Evolutionary conservation across 2,888 invertebrate species (phyloP).

Genomic region (Dichetophora obliterata): DNA sequence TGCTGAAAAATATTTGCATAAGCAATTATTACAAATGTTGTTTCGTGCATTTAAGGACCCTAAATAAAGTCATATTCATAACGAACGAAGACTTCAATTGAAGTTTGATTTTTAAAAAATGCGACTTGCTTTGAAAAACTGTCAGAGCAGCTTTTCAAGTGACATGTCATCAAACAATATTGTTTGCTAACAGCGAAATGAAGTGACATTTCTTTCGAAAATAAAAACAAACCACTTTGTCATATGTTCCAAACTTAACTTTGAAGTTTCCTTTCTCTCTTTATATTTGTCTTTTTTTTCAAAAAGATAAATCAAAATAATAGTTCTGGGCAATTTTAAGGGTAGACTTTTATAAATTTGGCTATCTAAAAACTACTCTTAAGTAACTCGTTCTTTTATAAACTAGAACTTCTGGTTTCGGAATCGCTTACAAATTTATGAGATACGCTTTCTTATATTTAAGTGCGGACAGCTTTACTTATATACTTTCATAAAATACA

Average conservation of each 20-base stretch:
- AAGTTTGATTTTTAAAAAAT: not conserved
- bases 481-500: too few species aligned
- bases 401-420: too few species aligned
- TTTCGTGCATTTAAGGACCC: not conserved
- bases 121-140: slow-evolving; percentile 14
- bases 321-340: too few species aligned
- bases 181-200: not conserved
- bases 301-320: not conserved
- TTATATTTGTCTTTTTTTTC: not conserved
- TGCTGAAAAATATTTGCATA: slow-evolving; percentile 8
- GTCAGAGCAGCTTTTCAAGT: not conserved
- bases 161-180: slow-evolving; percentile 12
- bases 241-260: too few species aligned
- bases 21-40: not conserved
- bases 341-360: too few species aligned
- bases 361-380: too few species aligned
- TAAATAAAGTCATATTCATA: not conserved
- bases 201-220: not conserved
- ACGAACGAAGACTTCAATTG: not conserved
- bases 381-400: too few species aligned
- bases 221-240: too few species aligned
- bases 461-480: too few species aligned
- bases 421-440: too few species aligned
- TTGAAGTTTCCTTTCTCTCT: too few species aligned
- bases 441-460: too few species aligned